Percentiles rank a stretch among this genome's conserved stretches.
Evolutionary conservation across 2,113 vertebrate genomes (phyloP).

Genomic region (Grammomys dolichurus): DNA sequence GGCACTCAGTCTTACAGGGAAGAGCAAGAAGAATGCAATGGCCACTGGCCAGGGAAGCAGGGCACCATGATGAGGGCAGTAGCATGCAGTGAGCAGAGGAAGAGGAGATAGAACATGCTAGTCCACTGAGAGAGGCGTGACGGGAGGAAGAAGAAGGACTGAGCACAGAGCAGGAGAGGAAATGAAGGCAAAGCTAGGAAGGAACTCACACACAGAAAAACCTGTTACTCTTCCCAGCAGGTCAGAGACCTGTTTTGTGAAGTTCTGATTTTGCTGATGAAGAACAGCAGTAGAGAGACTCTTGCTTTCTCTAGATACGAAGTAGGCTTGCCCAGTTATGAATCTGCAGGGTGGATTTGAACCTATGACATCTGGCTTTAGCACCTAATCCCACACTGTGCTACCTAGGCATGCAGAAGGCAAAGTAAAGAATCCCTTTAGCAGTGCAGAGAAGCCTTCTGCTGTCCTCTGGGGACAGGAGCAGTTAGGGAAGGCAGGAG

Average conservation of each 20-base stretch:
- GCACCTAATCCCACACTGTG: not conserved
- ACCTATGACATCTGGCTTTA: not conserved
- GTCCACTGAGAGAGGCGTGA: not conserved
- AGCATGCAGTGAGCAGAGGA: not conserved
- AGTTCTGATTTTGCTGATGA: not conserved
- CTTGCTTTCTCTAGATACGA: not conserved
- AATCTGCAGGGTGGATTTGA: not conserved
- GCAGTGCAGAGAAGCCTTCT: not conserved
- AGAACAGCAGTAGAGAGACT: not conserved
- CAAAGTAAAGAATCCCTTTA: rapidly evolving
- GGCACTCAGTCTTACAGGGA: not conserved
- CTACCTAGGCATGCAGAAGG: not conserved
- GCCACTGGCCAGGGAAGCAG: not conserved
- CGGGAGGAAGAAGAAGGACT: not conserved
- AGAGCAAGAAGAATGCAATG: not conserved
- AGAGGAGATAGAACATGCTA: not conserved
- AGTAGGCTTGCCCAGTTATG: not conserved
- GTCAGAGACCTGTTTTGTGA: not conserved
- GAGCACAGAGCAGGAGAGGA: not conserved
- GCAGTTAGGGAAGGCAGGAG: not conserved
- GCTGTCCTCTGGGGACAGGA: not conserved
- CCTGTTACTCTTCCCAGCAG: not conserved
- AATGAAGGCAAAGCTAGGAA: not conserved
- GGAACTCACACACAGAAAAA: not conserved
- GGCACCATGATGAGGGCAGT: not conserved